Conservation (phyloP, 2,113 vertebrate genomes). For the Cettia cetti region DNA sequence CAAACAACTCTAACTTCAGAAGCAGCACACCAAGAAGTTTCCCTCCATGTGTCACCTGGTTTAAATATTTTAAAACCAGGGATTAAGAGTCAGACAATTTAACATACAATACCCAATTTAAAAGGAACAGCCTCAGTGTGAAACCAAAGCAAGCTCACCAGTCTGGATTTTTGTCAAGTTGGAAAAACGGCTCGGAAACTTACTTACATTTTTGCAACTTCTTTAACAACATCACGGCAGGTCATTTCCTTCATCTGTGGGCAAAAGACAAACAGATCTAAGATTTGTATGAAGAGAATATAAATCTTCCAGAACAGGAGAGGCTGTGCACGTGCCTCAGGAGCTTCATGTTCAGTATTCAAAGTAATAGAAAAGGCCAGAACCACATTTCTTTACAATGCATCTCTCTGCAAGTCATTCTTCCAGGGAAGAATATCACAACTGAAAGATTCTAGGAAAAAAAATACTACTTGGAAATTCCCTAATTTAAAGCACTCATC, state of each 20-base stretch:
- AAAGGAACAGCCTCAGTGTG: background rate
- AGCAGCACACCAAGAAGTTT: background rate
- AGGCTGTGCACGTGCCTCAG: rapidly evolving
- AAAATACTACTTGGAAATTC: background rate
- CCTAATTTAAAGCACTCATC: background rate
- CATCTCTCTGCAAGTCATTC: background rate
- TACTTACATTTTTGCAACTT: slow-evolving; percentile 99
- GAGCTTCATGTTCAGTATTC: background rate
- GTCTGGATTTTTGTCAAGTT: background rate
- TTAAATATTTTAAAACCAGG: background rate
- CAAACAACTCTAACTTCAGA: background rate
- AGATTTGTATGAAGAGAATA: background rate
- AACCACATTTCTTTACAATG: background rate
- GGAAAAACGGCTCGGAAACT: slow-evolving; percentile 55
- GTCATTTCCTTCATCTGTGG: slow-evolving; percentile 96
- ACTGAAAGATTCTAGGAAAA: background rate
- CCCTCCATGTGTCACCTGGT: background rate
- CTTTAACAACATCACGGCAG: slow-evolving; percentile 95
- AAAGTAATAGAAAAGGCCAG: background rate
- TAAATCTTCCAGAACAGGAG: background rate
- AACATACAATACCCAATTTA: background rate
- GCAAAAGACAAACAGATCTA: background rate
- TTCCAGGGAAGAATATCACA: background rate
- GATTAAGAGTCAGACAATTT: background rate
- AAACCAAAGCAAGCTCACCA: background rate